Evolutionary conservation across 2,113 vertebrate genomes (phyloP).

Genomic region (Pangasianodon gigas): DNA sequence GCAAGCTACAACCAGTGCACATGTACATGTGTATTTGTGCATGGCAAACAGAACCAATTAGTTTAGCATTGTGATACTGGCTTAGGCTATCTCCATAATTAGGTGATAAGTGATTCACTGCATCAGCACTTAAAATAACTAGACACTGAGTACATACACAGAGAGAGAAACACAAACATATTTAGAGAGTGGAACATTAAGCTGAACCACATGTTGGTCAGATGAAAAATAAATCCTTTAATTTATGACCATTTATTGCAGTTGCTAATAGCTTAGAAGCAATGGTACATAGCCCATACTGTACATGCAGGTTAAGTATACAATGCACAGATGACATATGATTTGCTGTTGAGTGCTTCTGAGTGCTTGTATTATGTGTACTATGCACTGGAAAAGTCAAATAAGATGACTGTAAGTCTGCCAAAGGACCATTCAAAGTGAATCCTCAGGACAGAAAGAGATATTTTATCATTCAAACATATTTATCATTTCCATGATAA

Average conservation of each 20-base stretch:
- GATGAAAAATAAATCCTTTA: conserved; percentile 47
- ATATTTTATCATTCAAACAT: background rate
- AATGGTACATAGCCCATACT: background rate
- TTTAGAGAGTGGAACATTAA: conserved; percentile 27
- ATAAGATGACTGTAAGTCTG: too few species aligned
- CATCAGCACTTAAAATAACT: conserved; percentile 36
- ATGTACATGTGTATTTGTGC: conserved; percentile 31
- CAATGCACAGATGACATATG: conserved; percentile 31
- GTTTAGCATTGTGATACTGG: background rate
- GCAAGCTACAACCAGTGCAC: background rate
- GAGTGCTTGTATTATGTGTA: background rate
- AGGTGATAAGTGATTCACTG: conserved; percentile 31
- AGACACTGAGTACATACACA: conserved; percentile 9
- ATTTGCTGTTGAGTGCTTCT: conserved; percentile 32
- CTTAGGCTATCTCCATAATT: background rate
- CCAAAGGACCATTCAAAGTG: background rate
- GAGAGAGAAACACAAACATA: conserved; percentile 1
- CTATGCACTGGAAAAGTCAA: background rate
- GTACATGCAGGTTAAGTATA: conserved; percentile 15
- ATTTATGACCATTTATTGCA: conserved; percentile 56
- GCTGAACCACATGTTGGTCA: conserved; percentile 46
- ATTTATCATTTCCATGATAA: background rate
- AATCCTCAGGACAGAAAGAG: background rate
- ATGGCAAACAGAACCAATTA: conserved; percentile 34
- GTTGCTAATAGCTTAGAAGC: conserved; percentile 13